Evolutionary conservation across 2,888 invertebrate species (phyloP).

Genomic region (Drosophila nigricruria): DNA sequence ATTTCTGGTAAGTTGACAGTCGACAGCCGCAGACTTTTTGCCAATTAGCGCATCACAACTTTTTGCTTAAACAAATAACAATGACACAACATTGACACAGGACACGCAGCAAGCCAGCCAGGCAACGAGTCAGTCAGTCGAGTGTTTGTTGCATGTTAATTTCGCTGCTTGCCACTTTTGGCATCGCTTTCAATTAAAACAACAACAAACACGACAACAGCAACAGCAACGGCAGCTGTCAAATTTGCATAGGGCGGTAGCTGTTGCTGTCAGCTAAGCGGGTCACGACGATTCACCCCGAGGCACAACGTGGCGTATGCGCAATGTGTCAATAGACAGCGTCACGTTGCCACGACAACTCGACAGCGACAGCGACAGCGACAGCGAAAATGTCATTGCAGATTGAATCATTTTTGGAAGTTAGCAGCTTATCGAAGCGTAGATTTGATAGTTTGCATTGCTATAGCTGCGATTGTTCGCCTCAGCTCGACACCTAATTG

Average conservation of each 20-base stretch:
- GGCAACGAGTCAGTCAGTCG: conserved; percentile 17
- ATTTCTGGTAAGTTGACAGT: conserved; percentile 92
- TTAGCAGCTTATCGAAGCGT: conserved; percentile 29
- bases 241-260: conserved; percentile 55
- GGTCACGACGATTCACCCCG: conserved; percentile 16
- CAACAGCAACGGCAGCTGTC: conserved; percentile 34
- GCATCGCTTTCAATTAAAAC: conserved; percentile 53
- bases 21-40: conserved; percentile 21
- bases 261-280: conserved; percentile 1
- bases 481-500: not conserved
- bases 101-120: conserved; percentile 2
- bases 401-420: conserved; percentile 39
- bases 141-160: conserved; percentile 61
- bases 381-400: conserved; percentile 31
- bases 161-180: conserved; percentile 49
- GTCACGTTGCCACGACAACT: conserved; percentile 13
- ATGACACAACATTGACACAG: conserved; percentile 56
- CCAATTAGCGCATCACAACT: conserved; percentile 62
- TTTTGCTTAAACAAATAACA: conserved; percentile 55
- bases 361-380: conserved; percentile 4
- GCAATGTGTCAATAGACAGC: conserved; percentile 38
- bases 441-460: not conserved
- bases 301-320: conserved; percentile 36
- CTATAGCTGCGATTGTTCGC: conserved; percentile 3
- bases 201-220: conserved; percentile 27